These are phyloP conservation scores for Aphidius colemani DNA, from an alignment of 2,888 invertebrate genomes.

Conservation along the genomic window DNA sequence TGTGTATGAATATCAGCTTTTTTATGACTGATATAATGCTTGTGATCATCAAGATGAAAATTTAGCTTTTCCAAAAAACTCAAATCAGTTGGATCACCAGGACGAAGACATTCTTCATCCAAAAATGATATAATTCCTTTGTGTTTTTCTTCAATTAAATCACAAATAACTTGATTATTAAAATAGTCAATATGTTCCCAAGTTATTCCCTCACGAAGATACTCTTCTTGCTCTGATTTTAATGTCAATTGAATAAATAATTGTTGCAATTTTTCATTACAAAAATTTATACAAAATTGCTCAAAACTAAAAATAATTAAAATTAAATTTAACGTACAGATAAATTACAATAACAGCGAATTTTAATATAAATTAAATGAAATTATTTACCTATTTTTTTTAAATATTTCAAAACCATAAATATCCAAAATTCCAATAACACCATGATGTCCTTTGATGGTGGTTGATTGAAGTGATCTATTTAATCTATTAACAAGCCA, in stretches of 20 bases:
- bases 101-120: slow-evolving; percentile 91
- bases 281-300: slow-evolving; percentile 95
- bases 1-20: slow-evolving; percentile 79
- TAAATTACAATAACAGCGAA: background rate
- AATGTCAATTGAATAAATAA: slow-evolving; percentile 89
- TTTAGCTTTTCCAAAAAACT: slow-evolving; percentile 84
- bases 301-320: slow-evolving; percentile 69
- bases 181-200: slow-evolving; percentile 90
- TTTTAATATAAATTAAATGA: slow-evolving; percentile 5
- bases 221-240: slow-evolving; percentile 92
- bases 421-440: slow-evolving; percentile 92
- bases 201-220: slow-evolving; percentile 85
- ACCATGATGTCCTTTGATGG: slow-evolving; percentile 64
- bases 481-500: slow-evolving; percentile 88
- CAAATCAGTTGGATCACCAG: slow-evolving; percentile 82
- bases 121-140: slow-evolving; percentile 83
- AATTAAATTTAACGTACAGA: background rate
- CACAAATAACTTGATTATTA: slow-evolving; percentile 92
- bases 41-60: slow-evolving; percentile 73
- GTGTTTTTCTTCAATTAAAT: slow-evolving; percentile 87
- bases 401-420: slow-evolving; percentile 93
- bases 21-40: slow-evolving; percentile 83
- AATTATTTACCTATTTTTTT: slow-evolving; percentile 74
- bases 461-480: slow-evolving; percentile 68
- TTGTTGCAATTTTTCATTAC: slow-evolving; percentile 94